Conservation (phyloP, 64 coral and sea anemone species). For the Montipora cactus region DNA sequence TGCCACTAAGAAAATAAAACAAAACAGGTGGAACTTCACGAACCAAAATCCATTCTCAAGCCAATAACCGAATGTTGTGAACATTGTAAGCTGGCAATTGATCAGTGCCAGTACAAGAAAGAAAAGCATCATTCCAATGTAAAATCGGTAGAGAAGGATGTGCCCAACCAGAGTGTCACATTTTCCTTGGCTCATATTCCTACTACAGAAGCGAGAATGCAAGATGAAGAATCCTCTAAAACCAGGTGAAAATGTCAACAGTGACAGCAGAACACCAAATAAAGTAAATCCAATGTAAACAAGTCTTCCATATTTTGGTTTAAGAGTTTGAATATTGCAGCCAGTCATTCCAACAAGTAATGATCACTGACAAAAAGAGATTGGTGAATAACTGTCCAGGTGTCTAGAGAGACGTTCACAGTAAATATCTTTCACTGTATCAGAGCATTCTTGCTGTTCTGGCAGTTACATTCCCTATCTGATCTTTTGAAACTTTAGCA, state of each 20-base stretch:
- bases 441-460: not conserved
- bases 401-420: not conserved
- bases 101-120: conserved; percentile 80
- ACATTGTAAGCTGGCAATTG: conserved; percentile 87
- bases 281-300: conserved; percentile 79
- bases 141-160: conserved; percentile 80
- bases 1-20: conserved; percentile 68
- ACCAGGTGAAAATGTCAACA: conserved; percentile 73
- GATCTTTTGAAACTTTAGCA: not conserved
- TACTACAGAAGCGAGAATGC: conserved; percentile 79
- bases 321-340: conserved; percentile 58
- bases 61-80: conserved; percentile 45
- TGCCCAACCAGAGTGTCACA: conserved; percentile 89
- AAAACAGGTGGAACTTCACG: conserved; percentile 86
- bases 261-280: conserved; percentile 71
- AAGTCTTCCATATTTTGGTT: conserved; percentile 80
- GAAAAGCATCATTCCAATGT: conserved; percentile 84
- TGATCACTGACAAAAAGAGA: not conserved
- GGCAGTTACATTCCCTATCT: not conserved
- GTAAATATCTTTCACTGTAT: not conserved
- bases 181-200: conserved; percentile 84
- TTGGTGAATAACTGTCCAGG: not conserved
- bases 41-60: conserved; percentile 94
- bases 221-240: conserved; percentile 76
- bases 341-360: not conserved